Percentiles rank a stretch among this genome's conserved stretches.
Evolutionary conservation across 2,888 invertebrate genomes (phyloP).

Genomic region (Sturmia bella): DNA sequence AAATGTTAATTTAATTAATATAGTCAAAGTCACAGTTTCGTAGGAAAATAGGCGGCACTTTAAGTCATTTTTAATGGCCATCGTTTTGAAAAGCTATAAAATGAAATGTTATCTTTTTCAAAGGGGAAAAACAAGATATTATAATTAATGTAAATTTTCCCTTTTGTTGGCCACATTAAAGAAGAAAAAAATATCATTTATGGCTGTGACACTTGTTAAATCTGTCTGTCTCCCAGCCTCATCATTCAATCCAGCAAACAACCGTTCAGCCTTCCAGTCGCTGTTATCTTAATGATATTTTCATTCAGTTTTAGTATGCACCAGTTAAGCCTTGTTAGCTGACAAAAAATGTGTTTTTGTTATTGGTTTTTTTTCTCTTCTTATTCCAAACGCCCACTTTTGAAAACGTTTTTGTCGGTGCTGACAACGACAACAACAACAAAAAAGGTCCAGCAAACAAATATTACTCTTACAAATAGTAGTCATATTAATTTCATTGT

Average conservation of each 20-base stretch:
- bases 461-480: constrained; percentile 46
- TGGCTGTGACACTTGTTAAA: constrained; percentile 49
- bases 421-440: no score
- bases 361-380: constrained; percentile 28
- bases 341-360: constrained; percentile 6
- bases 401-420: constrained; percentile 6
- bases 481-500: constrained; percentile 59
- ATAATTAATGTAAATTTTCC: constrained; percentile 56
- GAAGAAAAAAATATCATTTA: not conserved
- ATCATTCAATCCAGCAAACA: constrained; percentile 27
- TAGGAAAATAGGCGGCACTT: constrained; percentile 34
- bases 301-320: constrained; percentile 17
- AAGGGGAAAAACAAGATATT: constrained; percentile 56
- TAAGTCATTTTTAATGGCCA: constrained; percentile 27
- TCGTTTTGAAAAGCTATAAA: constrained; percentile 33
- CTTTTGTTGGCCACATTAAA: constrained; percentile 20
- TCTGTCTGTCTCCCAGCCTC: constrained; percentile 33
- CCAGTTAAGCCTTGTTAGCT: constrained; percentile 54
- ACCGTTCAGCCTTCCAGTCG: not conserved
- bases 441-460: constrained; percentile 44
- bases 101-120: constrained; percentile 48
- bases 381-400: constrained; percentile 56
- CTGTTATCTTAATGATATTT: constrained; percentile 10
- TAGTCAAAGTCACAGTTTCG: constrained; percentile 7
- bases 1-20: constrained; percentile 39